These are phyloP conservation scores for Manis crassicaudata DNA, from an alignment of 2,797 vertebrate genomes.

Conservation along the genomic window DNA sequence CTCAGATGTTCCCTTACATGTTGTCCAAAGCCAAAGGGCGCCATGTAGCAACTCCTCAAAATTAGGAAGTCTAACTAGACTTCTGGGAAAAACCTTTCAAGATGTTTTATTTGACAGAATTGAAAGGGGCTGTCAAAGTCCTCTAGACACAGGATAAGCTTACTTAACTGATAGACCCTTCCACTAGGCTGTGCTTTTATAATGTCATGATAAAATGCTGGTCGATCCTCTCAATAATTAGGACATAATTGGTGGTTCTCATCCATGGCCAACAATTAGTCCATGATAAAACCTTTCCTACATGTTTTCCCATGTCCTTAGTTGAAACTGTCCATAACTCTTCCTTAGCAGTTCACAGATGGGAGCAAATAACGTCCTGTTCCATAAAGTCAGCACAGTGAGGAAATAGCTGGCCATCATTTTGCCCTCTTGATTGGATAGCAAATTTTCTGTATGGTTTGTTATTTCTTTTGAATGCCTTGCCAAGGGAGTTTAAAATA, in stretches of 20 bases:
- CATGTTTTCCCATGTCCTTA: not conserved
- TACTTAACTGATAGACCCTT: not conserved
- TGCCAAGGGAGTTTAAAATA: not conserved
- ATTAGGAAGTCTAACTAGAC: not conserved
- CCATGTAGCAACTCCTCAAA: not conserved
- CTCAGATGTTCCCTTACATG: conserved; percentile 48
- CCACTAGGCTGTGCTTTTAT: not conserved
- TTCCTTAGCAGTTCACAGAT: not conserved
- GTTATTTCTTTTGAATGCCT: not conserved
- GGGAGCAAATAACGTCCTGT: not conserved
- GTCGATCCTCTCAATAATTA: conserved; percentile 38
- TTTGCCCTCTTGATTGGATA: not conserved
- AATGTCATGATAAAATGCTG: not conserved
- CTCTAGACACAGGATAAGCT: not conserved
- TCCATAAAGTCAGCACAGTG: not conserved
- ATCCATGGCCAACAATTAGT: not conserved
- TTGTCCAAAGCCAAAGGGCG: not conserved
- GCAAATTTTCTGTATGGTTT: not conserved
- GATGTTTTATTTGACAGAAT: conserved; percentile 1
- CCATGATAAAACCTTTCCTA: not conserved
- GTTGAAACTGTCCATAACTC: not conserved
- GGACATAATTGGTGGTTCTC: not conserved
- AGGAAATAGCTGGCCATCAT: not conserved
- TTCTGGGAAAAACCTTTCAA: conserved; percentile 37
- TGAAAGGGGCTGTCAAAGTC: not conserved